phyloP scores from a whole-genome alignment of 2,797 vertebrate species.

The Tarsius wallacei region DNA sequence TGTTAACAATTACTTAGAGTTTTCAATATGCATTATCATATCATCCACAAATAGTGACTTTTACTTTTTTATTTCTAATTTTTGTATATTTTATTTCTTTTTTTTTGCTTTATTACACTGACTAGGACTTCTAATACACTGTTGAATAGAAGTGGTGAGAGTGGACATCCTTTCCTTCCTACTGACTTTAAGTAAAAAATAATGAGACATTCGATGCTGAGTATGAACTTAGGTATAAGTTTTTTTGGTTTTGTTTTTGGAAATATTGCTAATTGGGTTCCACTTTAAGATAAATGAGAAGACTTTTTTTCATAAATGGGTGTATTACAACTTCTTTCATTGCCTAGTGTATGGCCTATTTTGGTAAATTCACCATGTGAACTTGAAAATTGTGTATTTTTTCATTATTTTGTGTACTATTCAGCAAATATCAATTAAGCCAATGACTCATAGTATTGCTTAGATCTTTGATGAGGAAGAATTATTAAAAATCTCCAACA shows the following conservation, averaged over 20 bases:
- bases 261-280: background rate
- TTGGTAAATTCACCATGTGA: background rate
- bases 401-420: background rate
- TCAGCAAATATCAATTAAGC: conserved; percentile 7
- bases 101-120: background rate
- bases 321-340: background rate
- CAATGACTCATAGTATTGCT: background rate
- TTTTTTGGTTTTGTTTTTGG: background rate
- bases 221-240: background rate
- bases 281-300: background rate
- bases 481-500: background rate
- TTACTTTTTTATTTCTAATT: background rate
- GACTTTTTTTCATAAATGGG: background rate
- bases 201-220: background rate
- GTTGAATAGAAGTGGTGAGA: background rate
- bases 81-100: background rate
- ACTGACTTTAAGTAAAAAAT: background rate
- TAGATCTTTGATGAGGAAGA: background rate
- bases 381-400: background rate
- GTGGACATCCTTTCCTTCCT: background rate
- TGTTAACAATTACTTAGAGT: background rate
- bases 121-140: background rate
- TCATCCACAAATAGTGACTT: background rate
- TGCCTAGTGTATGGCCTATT: background rate
- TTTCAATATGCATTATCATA: background rate